Evolutionary conservation across 2,113 vertebrate species (phyloP).

Genomic region (Marmota flaviventris): DNA sequence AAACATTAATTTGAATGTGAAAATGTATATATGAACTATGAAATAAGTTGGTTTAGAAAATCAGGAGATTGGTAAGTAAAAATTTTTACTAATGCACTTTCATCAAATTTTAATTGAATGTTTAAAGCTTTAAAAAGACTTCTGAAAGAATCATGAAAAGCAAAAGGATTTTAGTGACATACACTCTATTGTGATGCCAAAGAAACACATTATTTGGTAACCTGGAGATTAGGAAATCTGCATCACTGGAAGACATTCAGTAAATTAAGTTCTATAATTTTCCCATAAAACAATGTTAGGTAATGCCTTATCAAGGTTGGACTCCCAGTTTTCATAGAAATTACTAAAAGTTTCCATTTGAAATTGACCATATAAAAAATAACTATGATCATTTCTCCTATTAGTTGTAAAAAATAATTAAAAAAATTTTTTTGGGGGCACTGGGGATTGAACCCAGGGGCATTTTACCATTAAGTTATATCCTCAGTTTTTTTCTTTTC

Average conservation of each 20-base stretch:
- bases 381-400: background rate
- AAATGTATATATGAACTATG: background rate
- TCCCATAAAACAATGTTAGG: background rate
- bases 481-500: background rate
- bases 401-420: background rate
- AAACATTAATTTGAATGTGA: slow-evolving; percentile 18
- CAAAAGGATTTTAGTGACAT: background rate
- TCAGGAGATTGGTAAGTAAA: background rate
- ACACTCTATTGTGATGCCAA: background rate
- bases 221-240: background rate
- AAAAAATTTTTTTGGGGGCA: background rate
- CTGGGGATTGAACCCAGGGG: background rate
- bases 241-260: background rate
- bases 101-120: background rate
- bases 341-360: background rate
- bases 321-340: slow-evolving; percentile 16
- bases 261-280: slow-evolving; percentile 8
- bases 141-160: background rate
- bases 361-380: background rate
- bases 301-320: background rate
- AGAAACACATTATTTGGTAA: background rate
- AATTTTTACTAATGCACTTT: background rate
- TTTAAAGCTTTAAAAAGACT: slow-evolving; percentile 6
- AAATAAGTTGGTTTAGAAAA: background rate
- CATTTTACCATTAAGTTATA: background rate